phyloP scores from a whole-genome alignment of 2,888 invertebrate species.

The Drosophila greeni region DNA sequence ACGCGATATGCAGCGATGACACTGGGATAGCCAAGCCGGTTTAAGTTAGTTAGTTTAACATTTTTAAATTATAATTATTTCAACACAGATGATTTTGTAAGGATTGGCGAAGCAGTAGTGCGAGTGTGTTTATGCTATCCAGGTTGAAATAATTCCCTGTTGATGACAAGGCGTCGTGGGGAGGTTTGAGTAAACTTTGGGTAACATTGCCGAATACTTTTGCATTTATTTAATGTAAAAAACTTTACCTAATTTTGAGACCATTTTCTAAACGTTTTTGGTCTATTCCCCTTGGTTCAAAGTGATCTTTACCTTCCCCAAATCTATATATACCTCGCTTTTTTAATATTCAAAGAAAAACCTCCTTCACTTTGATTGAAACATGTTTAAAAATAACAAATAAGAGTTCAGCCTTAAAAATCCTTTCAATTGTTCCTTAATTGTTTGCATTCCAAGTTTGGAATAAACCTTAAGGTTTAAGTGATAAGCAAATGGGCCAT shows the following conservation, averaged over 20 bases:
- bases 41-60: constrained; percentile 15
- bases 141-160: background rate
- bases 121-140: constrained; percentile 12
- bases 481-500: constrained; percentile 12
- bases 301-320: background rate
- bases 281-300: background rate
- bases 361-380: background rate
- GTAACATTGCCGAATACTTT: constrained; percentile 2
- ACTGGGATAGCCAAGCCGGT: constrained; percentile 28
- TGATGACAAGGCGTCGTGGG: background rate
- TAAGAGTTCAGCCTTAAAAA: constrained; percentile 22
- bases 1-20: constrained; percentile 78
- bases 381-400: constrained; percentile 21
- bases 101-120: background rate
- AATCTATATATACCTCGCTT: constrained; percentile 5
- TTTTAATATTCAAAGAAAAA: background rate
- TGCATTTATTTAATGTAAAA: background rate
- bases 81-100: background rate
- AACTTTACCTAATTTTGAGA: background rate
- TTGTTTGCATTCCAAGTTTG: constrained; percentile 3
- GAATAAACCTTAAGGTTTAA: constrained; percentile 1
- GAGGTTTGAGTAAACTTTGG: constrained; percentile 2
- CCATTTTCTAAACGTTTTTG: background rate
- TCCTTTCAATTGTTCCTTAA: constrained; percentile 28
- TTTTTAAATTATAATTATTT: constrained; percentile 1